Base-by-base conservation (phyloP, 2,888 invertebrate species). In the Mantis religiosa region DNA sequence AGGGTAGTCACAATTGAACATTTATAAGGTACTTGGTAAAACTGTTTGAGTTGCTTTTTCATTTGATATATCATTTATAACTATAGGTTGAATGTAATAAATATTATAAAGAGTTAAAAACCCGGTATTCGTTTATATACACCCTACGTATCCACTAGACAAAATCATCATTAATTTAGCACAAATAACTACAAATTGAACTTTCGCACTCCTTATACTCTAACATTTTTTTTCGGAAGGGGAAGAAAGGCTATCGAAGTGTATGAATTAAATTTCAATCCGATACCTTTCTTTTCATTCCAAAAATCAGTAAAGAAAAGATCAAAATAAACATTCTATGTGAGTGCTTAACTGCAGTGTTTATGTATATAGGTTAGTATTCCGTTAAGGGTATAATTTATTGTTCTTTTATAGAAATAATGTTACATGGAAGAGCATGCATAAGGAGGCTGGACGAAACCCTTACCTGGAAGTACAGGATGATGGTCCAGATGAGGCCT, bases 401-500 rank as follows among this genome's bases (percentile, higher is more conserved):
- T 7, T 34, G 54, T 54, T 54, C 3, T 54, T 54, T 54, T 71
- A 71, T 6, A 20, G 20, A 25, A 20, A 71, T 71, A 71, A 20
- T 71, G 25, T 71, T 71, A 71, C 6, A 71, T 20, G 54, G 28
- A 85, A 71, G 34, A 85, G 47, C 54, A n/a, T 85, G 47, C 30
- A 15, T 14, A 25, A 85, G 25, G 47, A 47, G 25, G 47, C 15
- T 85, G 85, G 34, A 30, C 30, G 30, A 30, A 27, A 28, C 28
- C 41, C 84, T 82, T 95, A 99, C 99, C 97, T 99, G 99, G 97
- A 99, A 99, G 94, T 99, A 98, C 90, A 99, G 95, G 93, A 99
- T 99, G 93, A 99, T 98, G 92, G 98, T 99, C 99, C 99, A 99
- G 92, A 99, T 98, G 88, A 99, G 96, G 91, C 99, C 99, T 91